These are phyloP conservation scores for Drosophila vallismaia DNA, from an alignment of 2,888 invertebrate genomes.

Conservation along the genomic window DNA sequence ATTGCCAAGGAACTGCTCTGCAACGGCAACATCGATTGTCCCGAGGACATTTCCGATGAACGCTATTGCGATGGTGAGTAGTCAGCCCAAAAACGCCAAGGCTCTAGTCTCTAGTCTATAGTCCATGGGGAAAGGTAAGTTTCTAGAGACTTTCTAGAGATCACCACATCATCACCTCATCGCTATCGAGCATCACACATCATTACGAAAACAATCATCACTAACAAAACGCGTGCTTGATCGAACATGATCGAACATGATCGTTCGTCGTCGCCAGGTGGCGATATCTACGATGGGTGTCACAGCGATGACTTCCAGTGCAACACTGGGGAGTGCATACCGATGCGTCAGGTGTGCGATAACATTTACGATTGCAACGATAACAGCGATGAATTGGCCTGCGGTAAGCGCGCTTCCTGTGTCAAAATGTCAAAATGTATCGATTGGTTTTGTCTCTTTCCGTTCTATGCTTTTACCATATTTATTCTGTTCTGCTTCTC, in stretches of 20 bases:
- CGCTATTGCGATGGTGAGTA: slow-evolving; percentile 86
- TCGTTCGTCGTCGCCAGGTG: slow-evolving; percentile 53
- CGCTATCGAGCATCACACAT: background rate
- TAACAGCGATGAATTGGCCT: slow-evolving; percentile 90
- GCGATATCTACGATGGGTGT: slow-evolving; percentile 78
- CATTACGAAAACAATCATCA: slow-evolving; percentile 2
- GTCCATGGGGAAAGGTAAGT: no score
- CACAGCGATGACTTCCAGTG: slow-evolving; percentile 87
- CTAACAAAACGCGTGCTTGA: slow-evolving; percentile 37
- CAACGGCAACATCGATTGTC: slow-evolving; percentile 89
- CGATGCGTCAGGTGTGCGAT: slow-evolving; percentile 86
- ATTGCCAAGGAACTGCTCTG: slow-evolving; percentile 87
- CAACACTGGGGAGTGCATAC: slow-evolving; percentile 87
- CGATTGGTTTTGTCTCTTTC: slow-evolving; percentile 27
- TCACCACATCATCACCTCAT: slow-evolving; percentile 4
- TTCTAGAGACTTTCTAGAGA: background rate
- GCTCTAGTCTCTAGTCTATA: no score
- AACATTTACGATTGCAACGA: slow-evolving; percentile 89
- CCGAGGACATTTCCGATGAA: slow-evolving; percentile 89
- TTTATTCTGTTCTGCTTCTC: slow-evolving; percentile 5
- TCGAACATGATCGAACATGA: slow-evolving; percentile 14
- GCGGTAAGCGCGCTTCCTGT: slow-evolving; percentile 87
- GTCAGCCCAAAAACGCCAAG: background rate
- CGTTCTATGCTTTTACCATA: background rate
- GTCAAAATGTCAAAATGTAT: slow-evolving; percentile 11